These are phyloP conservation scores for Corythoichthys haematopterus DNA, from an alignment of 2,113 vertebrate species.

Conservation along the genomic window DNA sequence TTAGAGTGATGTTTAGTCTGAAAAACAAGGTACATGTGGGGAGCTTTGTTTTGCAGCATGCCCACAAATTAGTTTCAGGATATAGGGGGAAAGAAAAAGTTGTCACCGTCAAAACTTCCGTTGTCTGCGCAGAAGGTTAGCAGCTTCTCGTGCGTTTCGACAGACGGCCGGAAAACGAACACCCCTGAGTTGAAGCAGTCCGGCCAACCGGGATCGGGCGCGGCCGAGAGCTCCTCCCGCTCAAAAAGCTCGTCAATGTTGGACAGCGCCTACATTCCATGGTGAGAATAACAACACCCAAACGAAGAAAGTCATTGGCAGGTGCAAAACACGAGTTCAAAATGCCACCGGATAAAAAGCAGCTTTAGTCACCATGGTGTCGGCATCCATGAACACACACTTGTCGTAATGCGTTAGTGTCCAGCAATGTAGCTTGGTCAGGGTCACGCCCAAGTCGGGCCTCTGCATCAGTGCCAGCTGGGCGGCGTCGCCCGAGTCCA, in stretches of 20 bases:
- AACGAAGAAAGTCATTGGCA: no score
- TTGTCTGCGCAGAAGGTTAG: conserved; percentile 81
- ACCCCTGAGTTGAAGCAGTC: conserved; percentile 98
- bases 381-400: conserved; percentile 98
- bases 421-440: conserved; percentile 98
- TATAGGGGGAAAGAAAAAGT: neutral
- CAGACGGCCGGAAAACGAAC: conserved; percentile 89
- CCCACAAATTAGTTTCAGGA: no score
- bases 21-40: no score
- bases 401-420: conserved; percentile 88
- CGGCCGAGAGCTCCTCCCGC: conserved; percentile 92
- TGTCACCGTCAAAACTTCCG: conserved; percentile 91
- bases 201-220: conserved; percentile 96
- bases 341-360: neutral
- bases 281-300: neutral
- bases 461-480: conserved; percentile 90
- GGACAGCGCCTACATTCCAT: conserved; percentile 79
- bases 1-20: no score
- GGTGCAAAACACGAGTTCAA: neutral
- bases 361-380: conserved; percentile 84
- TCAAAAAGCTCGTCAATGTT: conserved; percentile 97
- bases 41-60: neutral
- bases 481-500: conserved; percentile 87
- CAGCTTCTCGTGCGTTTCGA: conserved; percentile 84
- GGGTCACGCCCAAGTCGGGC: conserved; percentile 86